A percentile compares a stretch with the other conserved stretches of the same genome.
phyloP scores from a whole-genome alignment of 2,888 invertebrate genomes.

The Pycnomerus fuliginosus region DNA sequence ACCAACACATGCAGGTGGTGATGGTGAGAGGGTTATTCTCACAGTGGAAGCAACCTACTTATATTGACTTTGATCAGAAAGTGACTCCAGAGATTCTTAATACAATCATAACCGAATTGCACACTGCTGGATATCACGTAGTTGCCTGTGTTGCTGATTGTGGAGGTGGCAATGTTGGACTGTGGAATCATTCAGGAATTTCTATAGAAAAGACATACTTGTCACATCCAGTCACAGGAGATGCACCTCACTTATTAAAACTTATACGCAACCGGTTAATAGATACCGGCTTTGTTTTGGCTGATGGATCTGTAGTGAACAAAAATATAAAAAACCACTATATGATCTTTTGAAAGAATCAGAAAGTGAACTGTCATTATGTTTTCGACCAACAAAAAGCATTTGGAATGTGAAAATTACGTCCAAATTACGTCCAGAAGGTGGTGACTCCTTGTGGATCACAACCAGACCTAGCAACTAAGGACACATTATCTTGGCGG shows the following conservation, averaged over 20 bases:
- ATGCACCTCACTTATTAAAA: conserved; percentile 37
- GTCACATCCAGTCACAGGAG: conserved; percentile 33
- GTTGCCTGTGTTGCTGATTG: conserved; percentile 36
- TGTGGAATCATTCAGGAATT: conserved; percentile 34
- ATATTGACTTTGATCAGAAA: conserved; percentile 32
- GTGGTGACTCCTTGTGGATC: too few species aligned
- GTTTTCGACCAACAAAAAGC: too few species aligned
- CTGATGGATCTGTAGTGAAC: conserved; percentile 23
- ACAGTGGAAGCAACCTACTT: conserved; percentile 31
- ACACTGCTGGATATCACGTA: conserved; percentile 30
- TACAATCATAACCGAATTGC: conserved; percentile 24
- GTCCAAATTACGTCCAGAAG: too few species aligned
- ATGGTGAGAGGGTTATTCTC: conserved; percentile 27
- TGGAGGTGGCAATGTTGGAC: conserved; percentile 32
- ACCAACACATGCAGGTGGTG: conserved; percentile 26
- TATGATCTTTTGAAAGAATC: too few species aligned
- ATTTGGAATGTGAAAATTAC: too few species aligned
- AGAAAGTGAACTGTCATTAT: too few species aligned
- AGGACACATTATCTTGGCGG: too few species aligned
- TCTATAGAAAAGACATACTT: conserved; percentile 26
- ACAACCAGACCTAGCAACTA: too few species aligned
- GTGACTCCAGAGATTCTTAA: conserved; percentile 30
- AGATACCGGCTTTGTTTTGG: conserved; percentile 31
- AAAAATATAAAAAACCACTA: too few species aligned
- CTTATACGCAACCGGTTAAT: conserved; percentile 33